Conservation (phyloP, 2,888 invertebrate species). For the Arrhopalites spinosus region DNA sequence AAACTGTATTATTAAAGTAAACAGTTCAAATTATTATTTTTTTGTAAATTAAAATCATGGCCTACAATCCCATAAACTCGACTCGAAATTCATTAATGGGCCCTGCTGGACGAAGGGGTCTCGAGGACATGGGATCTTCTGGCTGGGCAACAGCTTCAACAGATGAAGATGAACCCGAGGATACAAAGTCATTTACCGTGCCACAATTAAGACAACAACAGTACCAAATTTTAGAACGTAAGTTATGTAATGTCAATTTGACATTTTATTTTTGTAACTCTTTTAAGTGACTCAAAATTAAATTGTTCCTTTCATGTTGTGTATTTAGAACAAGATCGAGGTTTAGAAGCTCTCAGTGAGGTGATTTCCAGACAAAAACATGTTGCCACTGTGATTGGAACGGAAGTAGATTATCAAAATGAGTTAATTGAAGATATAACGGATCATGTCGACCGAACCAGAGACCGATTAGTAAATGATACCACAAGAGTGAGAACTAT, state of each 20-base stretch:
- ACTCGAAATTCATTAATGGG: slow-evolving; percentile 34
- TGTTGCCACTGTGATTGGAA: slow-evolving; percentile 73
- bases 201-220: slow-evolving; percentile 66
- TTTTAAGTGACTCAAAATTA: slow-evolving; percentile 8
- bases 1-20: too few relatives aligned
- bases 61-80: slow-evolving; percentile 16
- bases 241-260: slow-evolving; percentile 3
- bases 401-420: slow-evolving; percentile 78
- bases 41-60: slow-evolving; percentile 18
- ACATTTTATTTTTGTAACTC: neutral
- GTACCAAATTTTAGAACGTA: slow-evolving; percentile 67
- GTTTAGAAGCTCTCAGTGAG: slow-evolving; percentile 71
- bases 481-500: slow-evolving; percentile 71
- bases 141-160: slow-evolving; percentile 62
- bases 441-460: slow-evolving; percentile 73
- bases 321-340: slow-evolving; percentile 72
- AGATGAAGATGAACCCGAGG: slow-evolving; percentile 60
- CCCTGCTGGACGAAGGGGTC: slow-evolving; percentile 51
- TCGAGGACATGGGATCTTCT: slow-evolving; percentile 62
- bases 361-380: slow-evolving; percentile 77
- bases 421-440: slow-evolving; percentile 77
- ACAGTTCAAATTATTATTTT: too few relatives aligned
- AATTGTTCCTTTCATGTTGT: slow-evolving; percentile 17
- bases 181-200: slow-evolving; percentile 60
- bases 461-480: slow-evolving; percentile 69